phyloP scores from a whole-genome alignment of 2,113 vertebrate species.

The Muntiacus muntjak region DNA sequence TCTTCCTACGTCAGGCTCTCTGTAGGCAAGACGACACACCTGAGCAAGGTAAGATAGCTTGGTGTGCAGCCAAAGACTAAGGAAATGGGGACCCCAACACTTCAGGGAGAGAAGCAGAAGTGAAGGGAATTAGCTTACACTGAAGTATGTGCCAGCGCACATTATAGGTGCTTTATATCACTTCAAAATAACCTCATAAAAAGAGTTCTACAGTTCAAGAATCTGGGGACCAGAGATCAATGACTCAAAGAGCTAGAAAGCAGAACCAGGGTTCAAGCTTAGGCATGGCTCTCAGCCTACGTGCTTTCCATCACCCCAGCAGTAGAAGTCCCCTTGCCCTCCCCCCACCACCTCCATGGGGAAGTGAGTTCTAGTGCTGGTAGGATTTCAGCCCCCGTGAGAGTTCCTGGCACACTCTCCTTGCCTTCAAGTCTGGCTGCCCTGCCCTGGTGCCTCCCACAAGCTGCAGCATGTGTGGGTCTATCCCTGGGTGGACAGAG shows the following conservation, averaged over 20 bases:
- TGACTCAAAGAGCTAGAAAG: not conserved
- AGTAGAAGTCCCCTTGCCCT: not conserved
- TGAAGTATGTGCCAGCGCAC: not conserved
- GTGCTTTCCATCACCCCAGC: not conserved
- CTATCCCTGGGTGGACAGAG: not conserved
- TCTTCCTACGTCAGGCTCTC: slow-evolving; percentile 89
- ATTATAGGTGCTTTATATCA: not conserved
- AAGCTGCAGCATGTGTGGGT: fast-evolving
- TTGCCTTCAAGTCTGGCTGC: not conserved
- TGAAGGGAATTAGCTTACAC: not conserved
- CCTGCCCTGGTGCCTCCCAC: too few relatives aligned
- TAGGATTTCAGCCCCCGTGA: not conserved
- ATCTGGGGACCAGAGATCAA: not conserved
- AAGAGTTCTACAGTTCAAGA: not conserved
- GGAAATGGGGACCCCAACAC: not conserved
- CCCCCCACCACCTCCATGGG: not conserved
- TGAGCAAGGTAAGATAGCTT: slow-evolving; percentile 89
- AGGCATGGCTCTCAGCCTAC: not conserved
- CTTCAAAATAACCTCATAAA: not conserved
- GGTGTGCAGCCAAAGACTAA: not conserved
- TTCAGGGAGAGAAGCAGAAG: not conserved
- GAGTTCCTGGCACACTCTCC: not conserved
- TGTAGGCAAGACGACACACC: slow-evolving; percentile 84
- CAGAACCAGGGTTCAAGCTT: not conserved
- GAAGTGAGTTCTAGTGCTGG: not conserved